Evolutionary conservation across 2,797 vertebrate genomes (phyloP).

Genomic region (Paramormyrops hopkinsi): DNA sequence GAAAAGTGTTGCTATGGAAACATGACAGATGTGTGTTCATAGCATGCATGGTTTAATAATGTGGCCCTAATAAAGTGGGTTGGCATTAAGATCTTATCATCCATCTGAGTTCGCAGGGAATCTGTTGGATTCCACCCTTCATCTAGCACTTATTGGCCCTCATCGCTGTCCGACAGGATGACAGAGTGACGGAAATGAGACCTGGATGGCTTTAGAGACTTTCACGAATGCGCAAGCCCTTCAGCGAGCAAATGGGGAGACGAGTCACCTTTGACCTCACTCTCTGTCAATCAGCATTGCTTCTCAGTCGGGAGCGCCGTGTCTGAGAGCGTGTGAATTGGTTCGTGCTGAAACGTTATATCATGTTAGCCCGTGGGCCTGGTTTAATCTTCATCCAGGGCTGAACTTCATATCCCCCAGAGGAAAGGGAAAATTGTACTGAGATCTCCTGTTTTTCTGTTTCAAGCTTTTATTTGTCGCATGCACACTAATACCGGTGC

Average conservation of each 20-base stretch:
- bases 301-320: background rate
- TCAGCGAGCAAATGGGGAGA: background rate
- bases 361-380: background rate
- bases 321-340: background rate
- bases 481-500: background rate
- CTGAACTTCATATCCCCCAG: constrained; percentile 2
- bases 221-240: background rate
- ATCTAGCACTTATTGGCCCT: background rate
- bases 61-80: background rate
- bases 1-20: background rate
- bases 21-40: background rate
- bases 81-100: constrained; percentile 42
- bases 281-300: background rate
- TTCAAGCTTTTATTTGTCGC: background rate
- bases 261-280: background rate
- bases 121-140: background rate
- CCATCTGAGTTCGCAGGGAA: background rate
- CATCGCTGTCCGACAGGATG: background rate
- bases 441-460: background rate
- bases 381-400: background rate
- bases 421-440: background rate
- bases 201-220: background rate
- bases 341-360: background rate
- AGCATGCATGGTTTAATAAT: background rate
- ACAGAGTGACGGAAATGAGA: background rate